Evolutionary conservation across 2,113 vertebrate genomes (phyloP).

Genomic region (Triplophysa siluroides): DNA sequence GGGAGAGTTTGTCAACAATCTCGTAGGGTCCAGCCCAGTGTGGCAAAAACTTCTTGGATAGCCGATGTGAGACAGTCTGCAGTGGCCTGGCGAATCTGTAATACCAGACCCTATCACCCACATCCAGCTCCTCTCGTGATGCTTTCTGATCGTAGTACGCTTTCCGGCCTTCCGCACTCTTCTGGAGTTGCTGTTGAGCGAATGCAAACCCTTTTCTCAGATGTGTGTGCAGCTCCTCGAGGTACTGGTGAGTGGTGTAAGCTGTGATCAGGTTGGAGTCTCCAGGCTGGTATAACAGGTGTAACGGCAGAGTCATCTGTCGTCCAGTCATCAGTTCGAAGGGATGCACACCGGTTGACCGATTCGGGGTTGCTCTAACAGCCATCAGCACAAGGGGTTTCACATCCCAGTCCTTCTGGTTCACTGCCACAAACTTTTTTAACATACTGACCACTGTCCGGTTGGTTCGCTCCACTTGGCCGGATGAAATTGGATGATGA

Average conservation of each 20-base stretch:
- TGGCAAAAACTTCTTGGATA: too few relatives aligned
- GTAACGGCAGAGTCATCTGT: neutral
- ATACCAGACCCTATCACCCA: neutral
- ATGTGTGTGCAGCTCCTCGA: conserved; percentile 19
- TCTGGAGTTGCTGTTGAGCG: neutral
- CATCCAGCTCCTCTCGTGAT: neutral
- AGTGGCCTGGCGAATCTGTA: neutral
- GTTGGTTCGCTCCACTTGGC: conserved; percentile 43
- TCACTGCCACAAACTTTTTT: too few relatives aligned
- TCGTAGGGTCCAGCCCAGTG: too few relatives aligned
- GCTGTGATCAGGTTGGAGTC: neutral
- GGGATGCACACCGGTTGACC: too few relatives aligned
- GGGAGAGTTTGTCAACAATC: too few relatives aligned
- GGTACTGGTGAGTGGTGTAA: conserved; percentile 25
- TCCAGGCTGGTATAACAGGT: conserved; percentile 26
- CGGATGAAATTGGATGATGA: conserved; percentile 11
- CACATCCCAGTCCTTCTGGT: rapidly evolving
- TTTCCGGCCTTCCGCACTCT: neutral
- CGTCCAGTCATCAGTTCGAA: too few relatives aligned
- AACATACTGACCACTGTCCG: too few relatives aligned
- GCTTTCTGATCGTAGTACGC: neutral
- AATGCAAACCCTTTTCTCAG: conserved; percentile 6
- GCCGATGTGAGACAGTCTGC: too few relatives aligned
- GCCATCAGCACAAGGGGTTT: too few relatives aligned
- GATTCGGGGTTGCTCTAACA: too few relatives aligned